Conservation (phyloP, 2,888 invertebrate genomes). For the Cataglyphis altisquamis region DNA sequence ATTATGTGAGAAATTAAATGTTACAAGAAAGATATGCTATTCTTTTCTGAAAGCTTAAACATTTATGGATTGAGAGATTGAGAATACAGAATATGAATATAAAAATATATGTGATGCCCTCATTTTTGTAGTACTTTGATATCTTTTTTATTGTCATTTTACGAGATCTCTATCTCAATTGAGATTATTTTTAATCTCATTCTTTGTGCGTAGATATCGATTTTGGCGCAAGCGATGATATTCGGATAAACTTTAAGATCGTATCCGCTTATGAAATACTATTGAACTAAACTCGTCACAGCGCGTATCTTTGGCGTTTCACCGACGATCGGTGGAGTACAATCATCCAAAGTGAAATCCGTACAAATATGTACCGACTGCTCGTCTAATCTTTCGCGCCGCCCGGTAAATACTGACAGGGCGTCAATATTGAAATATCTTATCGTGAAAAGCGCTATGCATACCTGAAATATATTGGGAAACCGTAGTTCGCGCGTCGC, state of each 20-base stretch:
- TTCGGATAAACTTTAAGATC: slow-evolving; percentile 43
- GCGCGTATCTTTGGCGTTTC: slow-evolving; percentile 63
- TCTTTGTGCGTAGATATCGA: background rate
- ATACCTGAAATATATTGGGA: slow-evolving; percentile 78
- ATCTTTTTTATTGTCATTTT: background rate
- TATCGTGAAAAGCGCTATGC: slow-evolving; percentile 80
- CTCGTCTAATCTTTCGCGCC: slow-evolving; percentile 77
- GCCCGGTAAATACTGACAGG: slow-evolving; percentile 81
- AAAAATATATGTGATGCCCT: background rate
- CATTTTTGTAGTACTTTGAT: background rate
- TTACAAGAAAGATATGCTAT: background rate
- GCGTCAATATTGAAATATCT: slow-evolving; percentile 84
- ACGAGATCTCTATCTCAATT: background rate
- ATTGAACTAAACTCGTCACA: slow-evolving; percentile 62
- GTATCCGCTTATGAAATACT: slow-evolving; percentile 53
- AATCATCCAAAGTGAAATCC: slow-evolving; percentile 79
- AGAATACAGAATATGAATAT: background rate
- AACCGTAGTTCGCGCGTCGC: slow-evolving; percentile 60
- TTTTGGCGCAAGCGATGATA: slow-evolving; percentile 25
- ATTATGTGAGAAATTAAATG: background rate
- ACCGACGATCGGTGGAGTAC: slow-evolving; percentile 69
- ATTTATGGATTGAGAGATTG: background rate
- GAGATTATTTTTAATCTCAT: background rate
- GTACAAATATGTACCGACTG: slow-evolving; percentile 80
- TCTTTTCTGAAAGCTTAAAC: background rate